Evolutionary conservation across 2,113 vertebrate genomes (phyloP), one percentile per base, ranked within the genome.

Genomic region (Ictalurus furcatus): DNA sequence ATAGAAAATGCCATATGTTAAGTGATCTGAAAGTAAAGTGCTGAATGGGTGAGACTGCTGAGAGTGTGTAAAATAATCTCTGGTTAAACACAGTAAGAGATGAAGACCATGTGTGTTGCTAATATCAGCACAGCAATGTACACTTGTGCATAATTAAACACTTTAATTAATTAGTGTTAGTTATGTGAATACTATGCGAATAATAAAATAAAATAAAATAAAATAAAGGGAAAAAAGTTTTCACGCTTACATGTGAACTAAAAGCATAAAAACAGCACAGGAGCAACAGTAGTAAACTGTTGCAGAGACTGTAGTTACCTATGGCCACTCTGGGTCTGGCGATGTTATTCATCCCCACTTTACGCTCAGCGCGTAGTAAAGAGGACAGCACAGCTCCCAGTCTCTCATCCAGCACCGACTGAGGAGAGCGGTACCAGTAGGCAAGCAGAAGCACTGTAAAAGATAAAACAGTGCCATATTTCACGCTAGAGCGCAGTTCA

Each of bases 321-420:
- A 97, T 92, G 0, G 96, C 96, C 81, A 96, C 96, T 92, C 90
- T 93, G 21, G 96, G 96, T 93, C 94, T 94, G 37, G 91, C 90
- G 28, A 93, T 86, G 84, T 87, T 25, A 14, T 92, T 93, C 65
- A 95, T 80, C 2, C 93, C 95, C 84, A 94, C 96, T 92, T 96
- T 97, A 7, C 91, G 73, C 37, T 97, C 96, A 13, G 96, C 96
- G 65, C 93, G 95, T 4, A 97, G 95, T 81, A 97, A 90, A 4
- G 96, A 97, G 67, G 96, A 95, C 67, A 97, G 86, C 5, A 97
- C 96, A 0, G 88, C 88, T 90, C 96, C 95, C 85, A 97, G 90
- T 7, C 96, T 93, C 30, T 93, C 93, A 87, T 96, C 95, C 92
- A 96, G 91, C 6, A 52, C 92, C 0, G 81, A 84, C 82, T 90